Conservation (phyloP, 2,113 vertebrate species). For the Erpornis zantholeuca region DNA sequence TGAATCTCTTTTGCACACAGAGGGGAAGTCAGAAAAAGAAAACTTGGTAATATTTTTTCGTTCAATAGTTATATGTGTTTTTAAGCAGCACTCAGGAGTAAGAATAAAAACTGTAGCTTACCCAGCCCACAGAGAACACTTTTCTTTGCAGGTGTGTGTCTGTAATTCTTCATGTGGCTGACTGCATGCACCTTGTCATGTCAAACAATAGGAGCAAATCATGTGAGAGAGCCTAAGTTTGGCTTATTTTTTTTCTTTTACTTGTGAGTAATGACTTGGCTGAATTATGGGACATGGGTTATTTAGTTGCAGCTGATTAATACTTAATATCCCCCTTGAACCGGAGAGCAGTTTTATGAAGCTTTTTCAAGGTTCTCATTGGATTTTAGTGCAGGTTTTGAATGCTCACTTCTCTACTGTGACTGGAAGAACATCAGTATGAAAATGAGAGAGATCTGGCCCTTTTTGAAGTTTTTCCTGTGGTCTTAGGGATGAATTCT, state of each 20-base stretch:
- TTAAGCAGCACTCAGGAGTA: background rate
- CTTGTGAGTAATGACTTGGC: conserved; percentile 8
- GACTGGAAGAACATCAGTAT: background rate
- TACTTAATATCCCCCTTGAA: background rate
- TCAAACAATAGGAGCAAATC: conserved; percentile 26
- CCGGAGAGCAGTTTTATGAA: background rate
- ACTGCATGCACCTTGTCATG: background rate
- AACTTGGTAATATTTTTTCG: background rate
- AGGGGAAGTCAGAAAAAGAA: background rate
- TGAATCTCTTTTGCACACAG: background rate
- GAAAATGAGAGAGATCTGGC: background rate
- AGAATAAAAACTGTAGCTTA: background rate
- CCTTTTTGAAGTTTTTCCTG: conserved; percentile 9
- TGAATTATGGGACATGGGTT: conserved; percentile 8
- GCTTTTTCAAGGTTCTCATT: background rate
- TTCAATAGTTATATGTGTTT: background rate
- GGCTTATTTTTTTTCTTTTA: background rate
- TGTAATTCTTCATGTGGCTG: background rate
- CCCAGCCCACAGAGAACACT: background rate
- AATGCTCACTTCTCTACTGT: background rate
- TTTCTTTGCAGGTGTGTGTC: background rate
- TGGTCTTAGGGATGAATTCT: background rate
- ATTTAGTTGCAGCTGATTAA: background rate
- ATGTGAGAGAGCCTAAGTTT: background rate
- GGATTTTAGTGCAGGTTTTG: background rate